phyloP scores from a whole-genome alignment of 2,113 vertebrate genomes.

The Glaucomys volans region DNA sequence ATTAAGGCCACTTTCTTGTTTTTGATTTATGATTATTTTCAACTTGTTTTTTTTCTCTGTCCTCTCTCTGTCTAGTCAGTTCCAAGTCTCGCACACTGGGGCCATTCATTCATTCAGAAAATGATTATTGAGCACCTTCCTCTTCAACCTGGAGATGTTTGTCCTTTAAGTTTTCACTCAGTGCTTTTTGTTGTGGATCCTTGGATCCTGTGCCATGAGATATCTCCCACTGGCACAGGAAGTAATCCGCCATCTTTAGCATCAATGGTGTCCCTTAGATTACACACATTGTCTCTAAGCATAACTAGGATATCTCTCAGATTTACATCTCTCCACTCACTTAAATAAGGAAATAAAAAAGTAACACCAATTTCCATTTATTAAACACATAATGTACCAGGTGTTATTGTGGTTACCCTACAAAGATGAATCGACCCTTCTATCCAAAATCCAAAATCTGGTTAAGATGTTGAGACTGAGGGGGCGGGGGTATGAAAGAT shows the following conservation, averaged over 20 bases:
- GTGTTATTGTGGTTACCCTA: neutral
- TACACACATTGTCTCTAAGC: neutral
- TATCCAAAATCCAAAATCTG: neutral
- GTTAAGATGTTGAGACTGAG: neutral
- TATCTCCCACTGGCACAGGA: neutral
- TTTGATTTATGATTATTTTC: constrained; percentile 48
- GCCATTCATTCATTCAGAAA: neutral
- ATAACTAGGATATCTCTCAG: neutral
- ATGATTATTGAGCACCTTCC: neutral
- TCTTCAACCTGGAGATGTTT: neutral
- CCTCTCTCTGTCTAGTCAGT: neutral
- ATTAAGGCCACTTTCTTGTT: neutral
- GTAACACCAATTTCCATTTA: neutral
- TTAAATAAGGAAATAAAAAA: constrained; percentile 2
- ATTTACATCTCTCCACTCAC: neutral
- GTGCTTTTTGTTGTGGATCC: neutral
- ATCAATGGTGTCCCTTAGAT: neutral
- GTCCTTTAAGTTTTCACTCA: neutral
- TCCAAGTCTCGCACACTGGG: neutral
- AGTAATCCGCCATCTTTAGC: neutral
- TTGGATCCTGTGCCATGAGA: neutral
- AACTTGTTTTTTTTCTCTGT: neutral
- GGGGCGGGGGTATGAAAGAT: too few relatives aligned
- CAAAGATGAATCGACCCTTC: neutral
- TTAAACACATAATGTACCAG: neutral